phyloP scores from a whole-genome alignment of 1,140 invertebrate species.

The Hycleus phaleratus region DNA sequence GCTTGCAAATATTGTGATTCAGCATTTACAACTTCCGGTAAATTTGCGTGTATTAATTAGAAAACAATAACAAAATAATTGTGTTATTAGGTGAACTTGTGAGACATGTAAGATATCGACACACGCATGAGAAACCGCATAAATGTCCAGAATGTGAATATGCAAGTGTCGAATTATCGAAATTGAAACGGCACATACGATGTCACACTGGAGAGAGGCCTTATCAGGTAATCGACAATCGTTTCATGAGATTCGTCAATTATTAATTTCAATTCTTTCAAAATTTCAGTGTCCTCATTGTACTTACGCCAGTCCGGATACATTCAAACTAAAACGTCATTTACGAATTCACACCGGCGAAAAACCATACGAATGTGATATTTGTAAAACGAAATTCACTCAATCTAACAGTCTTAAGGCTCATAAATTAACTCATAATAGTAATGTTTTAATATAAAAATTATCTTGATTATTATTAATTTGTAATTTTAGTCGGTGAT shows the following conservation, averaged over 20 bases:
- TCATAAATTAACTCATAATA: conserved; percentile 90
- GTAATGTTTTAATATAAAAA: conserved; percentile 45
- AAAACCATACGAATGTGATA: conserved; percentile 86
- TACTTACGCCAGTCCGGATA: conserved; percentile 95
- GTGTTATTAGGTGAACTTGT: conserved; percentile 72
- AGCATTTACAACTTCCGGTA: conserved; percentile 89
- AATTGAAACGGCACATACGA: conserved; percentile 85
- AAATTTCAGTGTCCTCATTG: conserved; percentile 81
- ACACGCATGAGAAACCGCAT: conserved; percentile 93
- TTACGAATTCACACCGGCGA: conserved; percentile 93
- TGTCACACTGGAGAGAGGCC: conserved; percentile 84
- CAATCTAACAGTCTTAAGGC: conserved; percentile 94
- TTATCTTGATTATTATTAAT: neutral
- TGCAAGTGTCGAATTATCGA: conserved; percentile 88
- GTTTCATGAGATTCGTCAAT: conserved; percentile 3
- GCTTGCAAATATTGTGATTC: conserved; percentile 89
- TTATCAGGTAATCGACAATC: conserved; percentile 53
- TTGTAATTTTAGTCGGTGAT: conserved; percentile 59
- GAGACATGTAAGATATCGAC: conserved; percentile 83
- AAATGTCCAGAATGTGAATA: conserved; percentile 93
- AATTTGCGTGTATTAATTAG: conserved; percentile 8
- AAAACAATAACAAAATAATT: neutral
- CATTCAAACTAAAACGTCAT: conserved; percentile 94
- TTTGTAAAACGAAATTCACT: conserved; percentile 86
- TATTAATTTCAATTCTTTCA: neutral